Base-by-base conservation (phyloP, 2,797 vertebrate genomes). In the Chaetodon trifasciatus region DNA sequence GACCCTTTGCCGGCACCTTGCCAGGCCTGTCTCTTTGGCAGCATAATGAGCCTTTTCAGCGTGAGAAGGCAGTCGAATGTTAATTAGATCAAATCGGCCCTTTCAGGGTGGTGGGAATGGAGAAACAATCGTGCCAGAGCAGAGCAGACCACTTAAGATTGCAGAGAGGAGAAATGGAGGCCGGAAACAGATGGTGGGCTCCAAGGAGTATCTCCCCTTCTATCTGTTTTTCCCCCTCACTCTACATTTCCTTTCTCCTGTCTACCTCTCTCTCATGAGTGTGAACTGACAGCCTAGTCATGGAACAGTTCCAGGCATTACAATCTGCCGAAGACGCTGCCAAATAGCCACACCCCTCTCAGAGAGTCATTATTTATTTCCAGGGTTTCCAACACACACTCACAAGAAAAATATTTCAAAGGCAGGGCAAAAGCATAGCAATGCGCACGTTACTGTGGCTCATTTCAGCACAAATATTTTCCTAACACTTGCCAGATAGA, bases 21-120 rank as follows among this genome's bases (percentile, higher is more conserved):
- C 93, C 94, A 92, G 76, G 49, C 67, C 74, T 10, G 40, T 89
- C 85, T 86, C 77, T 86, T 86, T 76, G 66, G 81, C 84, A 66
- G 89, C 82, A 95, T 94, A 95, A 96, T 93, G 92, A 95, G 87
- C 69, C 91, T 90, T 94, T 95, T 96, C 93, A 94, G 84, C 90
- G 79, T 42, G 86, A 93, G 91, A 90, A 90, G 85, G 91, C 88
- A 88, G 93, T 89, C 74, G 94, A 94, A 96, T 95, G 94, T 91
- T 95, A 94, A 96, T 95, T 94, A 93, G 93, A 94, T 95, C 84
- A 94, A 94, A 94, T 91, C 71, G 40, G 86, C 86, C 88, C 71
- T 94, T 95, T 95, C 92, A 89, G 82, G 88, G 84, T 84, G 88
- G 85, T 87, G 92, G 91, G 90, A 93, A 91, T 86, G 76, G 74